Evolutionary conservation across 1,140 invertebrate species (phyloP).

Genomic region (Araneus ventricosus): DNA sequence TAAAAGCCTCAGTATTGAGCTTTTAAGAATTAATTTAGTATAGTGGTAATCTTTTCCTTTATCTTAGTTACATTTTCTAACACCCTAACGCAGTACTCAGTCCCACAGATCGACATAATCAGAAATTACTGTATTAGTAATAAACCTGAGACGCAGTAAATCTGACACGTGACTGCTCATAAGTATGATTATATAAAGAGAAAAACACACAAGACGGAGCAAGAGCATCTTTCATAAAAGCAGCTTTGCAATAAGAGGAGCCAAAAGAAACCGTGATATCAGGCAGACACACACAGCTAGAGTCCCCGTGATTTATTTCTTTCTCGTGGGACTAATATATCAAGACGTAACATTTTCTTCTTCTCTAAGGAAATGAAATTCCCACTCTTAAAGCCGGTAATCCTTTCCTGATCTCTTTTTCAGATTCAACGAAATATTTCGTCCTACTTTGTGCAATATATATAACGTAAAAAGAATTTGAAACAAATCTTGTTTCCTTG

Average conservation of each 20-base stretch:
- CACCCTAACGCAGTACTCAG: no score
- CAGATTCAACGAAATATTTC: slow-evolving; percentile 42
- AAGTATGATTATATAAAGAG: neutral
- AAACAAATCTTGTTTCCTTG: neutral
- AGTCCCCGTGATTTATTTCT: slow-evolving; percentile 14
- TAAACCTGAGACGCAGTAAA: no score
- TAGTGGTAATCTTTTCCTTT: no score
- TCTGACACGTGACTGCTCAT: no score
- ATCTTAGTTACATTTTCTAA: no score
- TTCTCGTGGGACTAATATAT: slow-evolving; percentile 18
- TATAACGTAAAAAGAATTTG: slow-evolving; percentile 25
- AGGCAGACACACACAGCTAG: neutral
- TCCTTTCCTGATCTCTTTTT: slow-evolving; percentile 43
- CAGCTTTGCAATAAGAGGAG: neutral
- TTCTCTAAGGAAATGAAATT: slow-evolving; percentile 42
- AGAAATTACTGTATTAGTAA: no score
- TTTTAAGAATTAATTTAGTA: no score
- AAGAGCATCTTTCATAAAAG: neutral
- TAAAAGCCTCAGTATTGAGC: no score
- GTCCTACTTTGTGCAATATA: neutral
- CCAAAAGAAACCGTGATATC: neutral
- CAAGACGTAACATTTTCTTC: neutral
- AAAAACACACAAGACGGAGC: neutral
- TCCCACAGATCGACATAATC: no score
- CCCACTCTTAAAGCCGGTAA: slow-evolving; percentile 13